These are phyloP conservation scores for Chiloscyllium plagiosum DNA, from an alignment of 2,113 vertebrate species.

Conservation along the genomic window DNA sequence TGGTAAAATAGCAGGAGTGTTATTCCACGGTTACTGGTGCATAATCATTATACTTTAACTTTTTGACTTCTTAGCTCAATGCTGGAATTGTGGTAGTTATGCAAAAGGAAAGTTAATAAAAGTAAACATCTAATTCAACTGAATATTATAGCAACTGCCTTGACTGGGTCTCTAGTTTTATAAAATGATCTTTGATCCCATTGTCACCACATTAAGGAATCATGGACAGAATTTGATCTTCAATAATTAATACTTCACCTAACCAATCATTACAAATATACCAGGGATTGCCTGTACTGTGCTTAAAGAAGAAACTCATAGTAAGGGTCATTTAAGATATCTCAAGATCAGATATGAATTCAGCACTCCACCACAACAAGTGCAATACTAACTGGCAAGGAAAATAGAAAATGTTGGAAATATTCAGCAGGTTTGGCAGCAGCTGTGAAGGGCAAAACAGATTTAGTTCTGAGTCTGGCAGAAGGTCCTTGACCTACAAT, in stretches of 20 bases:
- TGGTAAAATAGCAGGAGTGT: not conserved
- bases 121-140: not conserved
- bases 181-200: not conserved
- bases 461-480: not conserved
- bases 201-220: not conserved
- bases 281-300: not conserved
- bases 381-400: not conserved
- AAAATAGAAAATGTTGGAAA: not conserved
- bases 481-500: not conserved
- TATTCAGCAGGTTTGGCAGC: not conserved
- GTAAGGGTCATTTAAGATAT: not conserved
- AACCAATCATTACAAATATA: not conserved
- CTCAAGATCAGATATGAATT: not conserved
- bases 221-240: not conserved
- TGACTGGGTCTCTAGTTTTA: not conserved
- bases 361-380: not conserved
- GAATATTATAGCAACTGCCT: not conserved
- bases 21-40: not conserved
- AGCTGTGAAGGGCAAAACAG: not conserved
- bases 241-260: not conserved
- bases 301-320: not conserved
- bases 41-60: not conserved
- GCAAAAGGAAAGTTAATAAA: not conserved
- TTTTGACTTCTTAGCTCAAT: not conserved
- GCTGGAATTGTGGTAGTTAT: not conserved